Conservation (phyloP, 2,888 invertebrate genomes). For the Dendrolimus houi region DNA sequence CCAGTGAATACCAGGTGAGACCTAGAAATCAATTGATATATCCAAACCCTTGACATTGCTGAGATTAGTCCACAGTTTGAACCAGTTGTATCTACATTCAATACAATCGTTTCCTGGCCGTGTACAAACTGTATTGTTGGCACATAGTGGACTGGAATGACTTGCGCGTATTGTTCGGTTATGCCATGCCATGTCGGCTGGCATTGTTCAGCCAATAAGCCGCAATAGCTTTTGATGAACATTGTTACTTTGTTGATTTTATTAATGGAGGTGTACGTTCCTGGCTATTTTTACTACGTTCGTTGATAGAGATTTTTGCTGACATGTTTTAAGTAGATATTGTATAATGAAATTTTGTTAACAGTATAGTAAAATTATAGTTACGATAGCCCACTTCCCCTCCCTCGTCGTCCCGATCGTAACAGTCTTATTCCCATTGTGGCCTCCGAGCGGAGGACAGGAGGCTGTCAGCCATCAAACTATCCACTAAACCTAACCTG, state of each 20-base stretch:
- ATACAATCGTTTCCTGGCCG: conserved; percentile 20
- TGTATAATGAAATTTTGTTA: too few relatives aligned
- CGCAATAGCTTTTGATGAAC: conserved; percentile 53
- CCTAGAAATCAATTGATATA: conserved; percentile 6
- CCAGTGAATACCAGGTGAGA: conserved; percentile 11
- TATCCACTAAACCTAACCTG: too few relatives aligned
- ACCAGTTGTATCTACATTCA: conserved; percentile 29
- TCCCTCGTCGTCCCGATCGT: too few relatives aligned
- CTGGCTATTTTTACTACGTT: too few relatives aligned
- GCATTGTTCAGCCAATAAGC: conserved; percentile 47
- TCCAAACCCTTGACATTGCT: conserved; percentile 23
- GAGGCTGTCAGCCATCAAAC: too few relatives aligned
- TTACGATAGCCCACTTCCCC: too few relatives aligned
- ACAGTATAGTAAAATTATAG: too few relatives aligned
- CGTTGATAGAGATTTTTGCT: too few relatives aligned
- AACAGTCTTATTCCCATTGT: too few relatives aligned
- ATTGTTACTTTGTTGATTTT: conserved; percentile 49
- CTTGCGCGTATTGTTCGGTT: conserved; percentile 30
- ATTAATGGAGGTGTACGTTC: conserved; percentile 34
- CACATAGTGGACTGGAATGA: conserved; percentile 3
- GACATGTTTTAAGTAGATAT: too few relatives aligned
- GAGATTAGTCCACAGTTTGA: conserved; percentile 18
- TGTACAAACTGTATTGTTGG: conserved; percentile 3
- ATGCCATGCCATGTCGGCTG: conserved; percentile 17
- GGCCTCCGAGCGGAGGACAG: too few relatives aligned